Base-by-base conservation (phyloP, 2,888 invertebrate genomes). In the Capitulum mitella region DNA sequence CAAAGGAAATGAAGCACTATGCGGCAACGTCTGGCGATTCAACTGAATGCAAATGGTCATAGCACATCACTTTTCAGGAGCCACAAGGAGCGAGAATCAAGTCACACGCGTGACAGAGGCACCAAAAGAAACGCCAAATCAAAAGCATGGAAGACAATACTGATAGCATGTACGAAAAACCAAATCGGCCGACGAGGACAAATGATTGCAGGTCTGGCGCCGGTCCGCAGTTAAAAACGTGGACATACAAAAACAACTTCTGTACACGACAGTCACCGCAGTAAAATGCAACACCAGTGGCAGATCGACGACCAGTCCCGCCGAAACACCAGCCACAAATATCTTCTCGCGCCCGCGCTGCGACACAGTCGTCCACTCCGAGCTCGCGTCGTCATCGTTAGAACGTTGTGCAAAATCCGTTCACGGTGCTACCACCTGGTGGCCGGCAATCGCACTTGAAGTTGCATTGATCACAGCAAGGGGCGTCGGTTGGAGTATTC, bases 81-180 rank as follows among this genome's bases (percentile, higher is more conserved):
- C n/a, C n/a, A n/a, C n/a, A n/a, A n/a, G n/a, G n/a, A n/a, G n/a
- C n/a, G n/a, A n/a, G n/a, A n/a, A n/a, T n/a, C n/a, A n/a, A n/a
- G n/a, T n/a, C n/a, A n/a, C n/a, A n/a, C n/a, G 19, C 48, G 12
- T 19, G 16, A 48, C 48, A 19, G 48, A 19, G 48, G 26, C 26
- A 26, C 26, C 2, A 54, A 54, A 54, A 3, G 26, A 58, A 58
- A 58, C 19, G 26, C n/a, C 12, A 64, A 64, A 19, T 64, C 1
- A 32, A 16, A 19, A 32, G 34, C 64, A 64, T 64, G 64, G 64
- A 64, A 64, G 64, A 64, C 64, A 64, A 64, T 64, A 34, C 64
- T 34, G 64, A 29, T 64, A 64, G 64, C 29, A 64, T 29, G 34
- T 64, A 34, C 51, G 51, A 16, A 51, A 16, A 51, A 51, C 51